These are phyloP conservation scores for Parnassius glacialis DNA, from an alignment of 2,888 invertebrate species.

Conservation along the genomic window DNA sequence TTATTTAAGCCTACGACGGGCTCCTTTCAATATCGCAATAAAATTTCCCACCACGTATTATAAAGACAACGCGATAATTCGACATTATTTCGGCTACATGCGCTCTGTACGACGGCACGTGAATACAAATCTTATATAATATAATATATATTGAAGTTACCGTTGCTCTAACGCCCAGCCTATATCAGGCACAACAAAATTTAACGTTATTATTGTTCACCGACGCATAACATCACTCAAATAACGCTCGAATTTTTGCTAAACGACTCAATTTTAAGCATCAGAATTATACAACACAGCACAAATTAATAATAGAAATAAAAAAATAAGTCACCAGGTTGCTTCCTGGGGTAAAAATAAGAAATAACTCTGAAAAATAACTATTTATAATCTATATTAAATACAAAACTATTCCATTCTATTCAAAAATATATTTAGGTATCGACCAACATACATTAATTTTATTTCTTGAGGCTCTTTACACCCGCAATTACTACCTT, in stretches of 20 bases:
- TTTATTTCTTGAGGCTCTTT: conserved; percentile 19
- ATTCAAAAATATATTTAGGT: too few relatives aligned
- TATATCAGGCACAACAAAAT: not conserved
- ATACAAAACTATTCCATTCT: too few relatives aligned
- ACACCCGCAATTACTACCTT: conserved; percentile 27
- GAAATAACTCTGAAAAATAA: too few relatives aligned
- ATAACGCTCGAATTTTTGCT: not conserved
- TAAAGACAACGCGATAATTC: conserved; percentile 3
- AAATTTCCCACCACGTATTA: conserved; percentile 11
- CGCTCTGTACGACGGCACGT: conserved; percentile 3
- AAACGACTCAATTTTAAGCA: not conserved
- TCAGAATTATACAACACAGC: too few relatives aligned
- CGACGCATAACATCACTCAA: not conserved
- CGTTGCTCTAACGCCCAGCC: conserved; percentile 16
- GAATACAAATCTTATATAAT: conserved; percentile 22
- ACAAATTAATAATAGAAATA: too few relatives aligned
- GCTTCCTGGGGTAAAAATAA: too few relatives aligned
- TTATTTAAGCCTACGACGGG: too few relatives aligned
- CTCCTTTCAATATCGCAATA: conserved; percentile 5
- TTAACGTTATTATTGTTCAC: not conserved
- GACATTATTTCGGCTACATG: conserved; percentile 14
- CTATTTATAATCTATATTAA: too few relatives aligned
- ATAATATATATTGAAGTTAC: conserved; percentile 13
- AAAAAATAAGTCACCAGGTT: too few relatives aligned
- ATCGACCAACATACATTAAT: not conserved